Evolutionary conservation across 64 coral and sea anemone genomes (phyloP).

Genomic region (Montipora cactus): DNA sequence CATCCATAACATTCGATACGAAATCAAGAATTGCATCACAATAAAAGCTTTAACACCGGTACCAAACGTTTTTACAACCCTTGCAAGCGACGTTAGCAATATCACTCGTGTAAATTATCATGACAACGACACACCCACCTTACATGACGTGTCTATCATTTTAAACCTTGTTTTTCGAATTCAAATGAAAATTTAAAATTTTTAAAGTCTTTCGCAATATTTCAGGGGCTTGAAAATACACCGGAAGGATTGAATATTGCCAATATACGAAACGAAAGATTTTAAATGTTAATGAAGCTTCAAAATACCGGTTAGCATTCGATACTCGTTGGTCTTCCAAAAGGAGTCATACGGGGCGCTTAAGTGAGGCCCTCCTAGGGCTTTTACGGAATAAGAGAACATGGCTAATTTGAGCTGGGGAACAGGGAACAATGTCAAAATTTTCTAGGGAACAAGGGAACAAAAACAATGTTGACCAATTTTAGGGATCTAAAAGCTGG

Average conservation of each 20-base stretch:
- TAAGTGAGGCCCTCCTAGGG: too few relatives aligned
- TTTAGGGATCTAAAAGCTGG: too few relatives aligned
- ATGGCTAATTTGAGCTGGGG: too few relatives aligned
- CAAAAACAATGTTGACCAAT: too few relatives aligned
- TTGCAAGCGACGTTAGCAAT: not conserved
- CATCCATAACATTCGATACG: not conserved
- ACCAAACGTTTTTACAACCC: conserved; percentile 11
- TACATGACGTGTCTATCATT: too few relatives aligned
- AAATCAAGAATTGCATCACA: not conserved
- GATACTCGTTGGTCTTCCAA: not conserved
- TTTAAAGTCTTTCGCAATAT: not conserved
- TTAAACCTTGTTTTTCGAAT: not conserved
- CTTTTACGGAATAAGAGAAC: too few relatives aligned
- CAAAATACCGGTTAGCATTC: conserved; percentile 26
- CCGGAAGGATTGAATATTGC: not conserved
- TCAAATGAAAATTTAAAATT: not conserved
- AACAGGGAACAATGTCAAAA: too few relatives aligned
- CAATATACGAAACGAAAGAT: not conserved
- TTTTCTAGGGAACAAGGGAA: too few relatives aligned
- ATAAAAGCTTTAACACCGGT: not conserved
- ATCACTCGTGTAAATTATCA: conserved; percentile 9
- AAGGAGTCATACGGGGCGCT: not conserved
- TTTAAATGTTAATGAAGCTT: conserved; percentile 32
- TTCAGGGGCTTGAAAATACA: not conserved
- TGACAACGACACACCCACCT: not conserved